These are phyloP conservation scores for Fulmarus glacialis DNA, from an alignment of 2,113 vertebrate genomes.

Conservation along the genomic window DNA sequence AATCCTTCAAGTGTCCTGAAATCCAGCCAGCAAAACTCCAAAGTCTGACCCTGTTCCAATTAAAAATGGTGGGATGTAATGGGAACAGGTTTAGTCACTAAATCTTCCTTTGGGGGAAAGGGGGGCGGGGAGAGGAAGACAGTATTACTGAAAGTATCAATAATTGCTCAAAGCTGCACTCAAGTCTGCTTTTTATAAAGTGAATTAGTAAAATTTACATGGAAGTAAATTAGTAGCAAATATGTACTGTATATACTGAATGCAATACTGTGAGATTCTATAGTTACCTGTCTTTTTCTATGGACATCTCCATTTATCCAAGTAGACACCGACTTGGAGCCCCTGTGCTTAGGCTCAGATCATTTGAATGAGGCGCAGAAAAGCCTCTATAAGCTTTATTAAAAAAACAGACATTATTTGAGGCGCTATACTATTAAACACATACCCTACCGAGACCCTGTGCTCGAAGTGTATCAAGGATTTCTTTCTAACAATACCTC, in stretches of 20 bases:
- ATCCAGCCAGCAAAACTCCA: neutral
- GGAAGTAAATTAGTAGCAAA: neutral
- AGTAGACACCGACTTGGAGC: neutral
- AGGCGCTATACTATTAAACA: neutral
- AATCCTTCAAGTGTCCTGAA: neutral
- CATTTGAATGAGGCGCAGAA: neutral
- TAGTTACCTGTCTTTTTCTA: neutral
- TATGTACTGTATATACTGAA: neutral
- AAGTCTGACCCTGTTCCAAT: neutral
- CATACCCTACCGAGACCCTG: neutral
- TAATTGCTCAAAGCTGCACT: neutral
- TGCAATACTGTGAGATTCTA: neutral
- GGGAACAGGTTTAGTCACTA: neutral
- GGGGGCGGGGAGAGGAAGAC: accelerated
- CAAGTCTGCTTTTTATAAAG: neutral
- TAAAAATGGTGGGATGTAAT: neutral
- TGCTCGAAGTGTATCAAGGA: neutral
- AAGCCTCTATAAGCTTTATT: neutral
- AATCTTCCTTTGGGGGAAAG: neutral
- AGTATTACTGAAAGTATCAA: neutral
- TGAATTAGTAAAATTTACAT: neutral
- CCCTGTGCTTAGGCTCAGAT: neutral
- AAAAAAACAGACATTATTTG: neutral
- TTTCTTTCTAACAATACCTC: neutral
- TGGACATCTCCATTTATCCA: neutral